Percentiles rank a stretch among this genome's conserved stretches.
These are phyloP conservation scores for Chymomyza costata DNA, from an alignment of 1,140 invertebrate genomes.

Conservation along the genomic window DNA sequence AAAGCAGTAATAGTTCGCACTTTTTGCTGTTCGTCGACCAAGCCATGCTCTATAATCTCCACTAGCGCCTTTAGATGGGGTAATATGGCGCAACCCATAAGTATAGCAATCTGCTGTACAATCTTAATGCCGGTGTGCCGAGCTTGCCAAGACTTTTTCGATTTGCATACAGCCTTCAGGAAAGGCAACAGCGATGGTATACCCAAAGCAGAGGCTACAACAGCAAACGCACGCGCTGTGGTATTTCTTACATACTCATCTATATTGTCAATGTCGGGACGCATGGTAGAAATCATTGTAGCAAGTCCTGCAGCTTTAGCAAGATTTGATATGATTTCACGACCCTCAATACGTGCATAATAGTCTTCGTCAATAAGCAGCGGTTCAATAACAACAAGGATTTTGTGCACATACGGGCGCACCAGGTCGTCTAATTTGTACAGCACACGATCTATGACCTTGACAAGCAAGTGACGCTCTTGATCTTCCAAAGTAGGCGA, in stretches of 20 bases:
- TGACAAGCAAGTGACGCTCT: conserved; percentile 99
- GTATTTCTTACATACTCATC: conserved; percentile 99
- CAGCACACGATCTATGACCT: conserved; percentile 98
- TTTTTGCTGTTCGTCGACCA: conserved; percentile 92
- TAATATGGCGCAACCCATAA: conserved; percentile 99
- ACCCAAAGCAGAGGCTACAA: conserved; percentile 98
- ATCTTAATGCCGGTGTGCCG: conserved; percentile 99
- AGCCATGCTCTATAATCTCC: conserved; percentile 99
- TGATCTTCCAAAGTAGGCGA: conserved; percentile 99
- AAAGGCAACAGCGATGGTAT: conserved; percentile 99
- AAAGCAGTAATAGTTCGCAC: conserved; percentile 98
- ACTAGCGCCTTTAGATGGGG: conserved; percentile 98
- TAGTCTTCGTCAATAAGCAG: conserved; percentile 99
- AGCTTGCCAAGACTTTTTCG: conserved; percentile 99
- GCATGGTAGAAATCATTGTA: conserved; percentile 99
- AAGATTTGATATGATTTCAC: conserved; percentile 99
- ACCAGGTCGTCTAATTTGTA: conserved; percentile 99
- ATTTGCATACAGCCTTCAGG: conserved; percentile 98
- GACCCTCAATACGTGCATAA: conserved; percentile 98
- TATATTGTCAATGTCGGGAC: conserved; percentile 99
- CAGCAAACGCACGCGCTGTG: conserved; percentile 98
- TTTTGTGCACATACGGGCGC: conserved; percentile 99
- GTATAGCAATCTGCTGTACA: conserved; percentile 99
- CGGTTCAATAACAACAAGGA: conserved; percentile 99
- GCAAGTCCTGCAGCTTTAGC: conserved; percentile 99